These are phyloP conservation scores for Mola mola DNA, from an alignment of 2,113 vertebrate species.

Conservation along the genomic window DNA sequence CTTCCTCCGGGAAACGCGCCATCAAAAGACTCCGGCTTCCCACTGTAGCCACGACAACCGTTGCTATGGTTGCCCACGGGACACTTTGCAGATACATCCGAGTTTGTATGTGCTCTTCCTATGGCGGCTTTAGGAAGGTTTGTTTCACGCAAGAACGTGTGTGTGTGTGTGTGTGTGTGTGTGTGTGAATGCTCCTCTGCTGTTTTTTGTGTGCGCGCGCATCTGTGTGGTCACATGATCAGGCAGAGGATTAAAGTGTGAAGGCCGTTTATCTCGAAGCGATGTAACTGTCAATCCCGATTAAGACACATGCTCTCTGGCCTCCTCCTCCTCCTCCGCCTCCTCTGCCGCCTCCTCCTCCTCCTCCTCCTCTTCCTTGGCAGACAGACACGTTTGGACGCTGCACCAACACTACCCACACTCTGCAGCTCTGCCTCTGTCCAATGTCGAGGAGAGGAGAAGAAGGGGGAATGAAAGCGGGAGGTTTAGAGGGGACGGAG, in stretches of 20 bases:
- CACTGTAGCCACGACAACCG: slow-evolving; percentile 50
- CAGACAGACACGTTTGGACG: slow-evolving; percentile 61
- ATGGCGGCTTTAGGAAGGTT: background rate
- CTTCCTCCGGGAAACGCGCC: slow-evolving; percentile 46
- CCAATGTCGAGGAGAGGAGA: slow-evolving; percentile 21
- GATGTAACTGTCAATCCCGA: slow-evolving; percentile 51
- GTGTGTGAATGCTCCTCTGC: no score
- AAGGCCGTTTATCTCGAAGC: slow-evolving; percentile 31
- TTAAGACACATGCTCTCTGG: slow-evolving; percentile 54
- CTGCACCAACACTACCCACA: slow-evolving; percentile 60
- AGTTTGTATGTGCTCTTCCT: slow-evolving; percentile 22
- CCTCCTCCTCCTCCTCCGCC: slow-evolving; percentile 33
- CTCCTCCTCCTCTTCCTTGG: slow-evolving; percentile 35
- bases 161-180: slow-evolving; percentile 4
- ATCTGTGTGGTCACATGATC: slow-evolving; percentile 18
- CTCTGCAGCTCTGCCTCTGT: slow-evolving; percentile 34
- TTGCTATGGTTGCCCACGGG: slow-evolving; percentile 60
- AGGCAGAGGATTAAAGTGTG: slow-evolving; percentile 45
- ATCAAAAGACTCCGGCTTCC: slow-evolving; percentile 50
- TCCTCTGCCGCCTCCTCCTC: slow-evolving; percentile 11
- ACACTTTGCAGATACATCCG: slow-evolving; percentile 34
- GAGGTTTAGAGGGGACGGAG: slow-evolving; percentile 32
- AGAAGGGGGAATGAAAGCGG: slow-evolving; percentile 36
- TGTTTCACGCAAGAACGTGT: no score
- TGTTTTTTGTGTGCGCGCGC: slow-evolving; percentile 1